These are phyloP conservation scores for Brachyptera putata DNA, from an alignment of 2,888 invertebrate species.

Conservation along the genomic window DNA sequence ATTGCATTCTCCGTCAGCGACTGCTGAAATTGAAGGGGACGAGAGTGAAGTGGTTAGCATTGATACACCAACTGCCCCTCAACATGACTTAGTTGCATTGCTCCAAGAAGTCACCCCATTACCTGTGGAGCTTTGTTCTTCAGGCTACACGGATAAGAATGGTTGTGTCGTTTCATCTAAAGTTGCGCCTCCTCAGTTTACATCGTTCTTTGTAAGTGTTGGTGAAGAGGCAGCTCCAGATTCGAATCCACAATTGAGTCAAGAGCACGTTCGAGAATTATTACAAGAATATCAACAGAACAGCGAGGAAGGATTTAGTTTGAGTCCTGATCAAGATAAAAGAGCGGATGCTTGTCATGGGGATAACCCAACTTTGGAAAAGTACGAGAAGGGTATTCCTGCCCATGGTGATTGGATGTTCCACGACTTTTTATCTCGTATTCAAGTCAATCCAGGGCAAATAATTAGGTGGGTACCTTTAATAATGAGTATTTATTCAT, in stretches of 20 bases:
- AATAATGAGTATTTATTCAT: not conserved
- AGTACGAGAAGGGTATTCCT: slow-evolving; percentile 74
- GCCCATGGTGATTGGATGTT: slow-evolving; percentile 80
- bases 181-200: slow-evolving; percentile 44
- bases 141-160: slow-evolving; percentile 9
- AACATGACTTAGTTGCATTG: slow-evolving; percentile 63
- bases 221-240: slow-evolving; percentile 51
- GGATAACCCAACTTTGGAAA: slow-evolving; percentile 52
- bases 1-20: slow-evolving; percentile 56
- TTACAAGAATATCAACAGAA: slow-evolving; percentile 57
- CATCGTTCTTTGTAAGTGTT: slow-evolving; percentile 55
- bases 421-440: slow-evolving; percentile 68
- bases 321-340: slow-evolving; percentile 25
- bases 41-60: slow-evolving; percentile 66
- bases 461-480: slow-evolving; percentile 61
- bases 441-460: slow-evolving; percentile 75
- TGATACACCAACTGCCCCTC: slow-evolving; percentile 68
- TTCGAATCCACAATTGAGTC: slow-evolving; percentile 41
- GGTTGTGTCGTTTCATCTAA: slow-evolving; percentile 17
- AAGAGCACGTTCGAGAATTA: slow-evolving; percentile 58
- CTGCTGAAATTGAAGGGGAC: slow-evolving; percentile 79
- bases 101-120: slow-evolving; percentile 61
- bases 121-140: slow-evolving; percentile 43
- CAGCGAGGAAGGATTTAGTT: slow-evolving; percentile 40
- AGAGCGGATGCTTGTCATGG: slow-evolving; percentile 36